Evolutionary conservation across 2,888 invertebrate genomes (phyloP).

Genomic region (Poecilus cupreus): DNA sequence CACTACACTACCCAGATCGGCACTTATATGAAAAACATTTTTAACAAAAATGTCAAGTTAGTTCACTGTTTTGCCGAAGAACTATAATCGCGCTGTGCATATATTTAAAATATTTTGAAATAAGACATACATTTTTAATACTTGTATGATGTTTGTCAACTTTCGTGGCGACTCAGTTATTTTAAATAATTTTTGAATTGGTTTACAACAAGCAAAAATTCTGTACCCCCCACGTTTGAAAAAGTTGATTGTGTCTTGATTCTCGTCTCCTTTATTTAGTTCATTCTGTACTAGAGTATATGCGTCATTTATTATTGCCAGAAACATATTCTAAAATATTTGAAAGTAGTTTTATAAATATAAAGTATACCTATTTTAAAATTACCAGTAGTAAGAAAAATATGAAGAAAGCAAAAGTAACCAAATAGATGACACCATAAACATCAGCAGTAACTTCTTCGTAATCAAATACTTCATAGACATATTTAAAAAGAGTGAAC

Average conservation of each 20-base stretch:
- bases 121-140: background rate
- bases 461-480: slow-evolving; percentile 36
- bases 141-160: background rate
- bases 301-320: slow-evolving; percentile 40
- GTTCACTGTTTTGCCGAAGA: too few relatives aligned
- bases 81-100: too few relatives aligned
- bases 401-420: slow-evolving; percentile 22
- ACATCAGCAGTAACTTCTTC: background rate
- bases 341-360: background rate
- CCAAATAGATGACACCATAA: background rate
- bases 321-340: slow-evolving; percentile 50
- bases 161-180: background rate
- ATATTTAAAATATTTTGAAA: background rate
- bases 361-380: background rate
- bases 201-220: slow-evolving; percentile 64
- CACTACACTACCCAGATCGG: too few relatives aligned
- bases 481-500: slow-evolving; percentile 21
- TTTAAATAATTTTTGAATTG: background rate
- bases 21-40: too few relatives aligned
- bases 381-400: slow-evolving; percentile 38
- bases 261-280: background rate
- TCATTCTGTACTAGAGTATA: slow-evolving; percentile 19
- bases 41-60: too few relatives aligned
- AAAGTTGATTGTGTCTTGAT: slow-evolving; percentile 69
- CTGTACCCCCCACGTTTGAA: slow-evolving; percentile 72